phyloP scores from a whole-genome alignment of 1,140 invertebrate genomes.

The Ganaspis sp. region DNA sequence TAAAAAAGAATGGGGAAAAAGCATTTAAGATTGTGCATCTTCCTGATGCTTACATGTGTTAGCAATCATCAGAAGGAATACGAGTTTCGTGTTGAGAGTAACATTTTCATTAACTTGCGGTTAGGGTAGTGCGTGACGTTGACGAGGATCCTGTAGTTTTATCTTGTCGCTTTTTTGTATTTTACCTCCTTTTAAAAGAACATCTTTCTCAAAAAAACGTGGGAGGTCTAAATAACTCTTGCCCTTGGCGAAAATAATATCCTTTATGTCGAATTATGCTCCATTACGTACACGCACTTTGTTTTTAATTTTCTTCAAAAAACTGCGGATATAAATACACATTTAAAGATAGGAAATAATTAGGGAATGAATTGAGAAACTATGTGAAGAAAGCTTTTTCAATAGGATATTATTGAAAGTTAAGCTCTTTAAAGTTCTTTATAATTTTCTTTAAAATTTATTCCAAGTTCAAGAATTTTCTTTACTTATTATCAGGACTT shows the following conservation, averaged over 20 bases:
- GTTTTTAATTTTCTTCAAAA: conserved; percentile 6
- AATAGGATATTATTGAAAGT: too few relatives aligned
- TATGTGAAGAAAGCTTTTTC: too few relatives aligned
- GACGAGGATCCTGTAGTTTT: conserved; percentile 59
- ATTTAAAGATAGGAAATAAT: too few relatives aligned
- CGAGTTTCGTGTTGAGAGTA: conserved; percentile 50
- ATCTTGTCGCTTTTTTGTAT: conserved; percentile 40
- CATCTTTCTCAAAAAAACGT: conserved; percentile 52
- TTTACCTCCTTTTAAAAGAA: conserved; percentile 29
- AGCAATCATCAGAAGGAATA: not conserved
- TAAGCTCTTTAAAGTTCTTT: too few relatives aligned
- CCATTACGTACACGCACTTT: conserved; percentile 5
- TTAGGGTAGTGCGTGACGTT: conserved; percentile 62
- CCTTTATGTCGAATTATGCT: conserved; percentile 13
- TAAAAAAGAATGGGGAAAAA: not conserved
- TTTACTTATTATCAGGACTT: too few relatives aligned
- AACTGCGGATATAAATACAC: too few relatives aligned
- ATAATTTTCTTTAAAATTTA: too few relatives aligned
- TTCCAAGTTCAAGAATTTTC: too few relatives aligned
- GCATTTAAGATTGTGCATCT: not conserved
- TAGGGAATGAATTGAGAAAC: too few relatives aligned
- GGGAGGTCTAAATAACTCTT: conserved; percentile 56
- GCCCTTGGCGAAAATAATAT: conserved; percentile 24
- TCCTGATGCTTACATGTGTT: not conserved
- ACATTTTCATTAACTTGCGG: conserved; percentile 63